Conservation (phyloP, 1,140 invertebrate genomes). For the Myzus persicae region DNA sequence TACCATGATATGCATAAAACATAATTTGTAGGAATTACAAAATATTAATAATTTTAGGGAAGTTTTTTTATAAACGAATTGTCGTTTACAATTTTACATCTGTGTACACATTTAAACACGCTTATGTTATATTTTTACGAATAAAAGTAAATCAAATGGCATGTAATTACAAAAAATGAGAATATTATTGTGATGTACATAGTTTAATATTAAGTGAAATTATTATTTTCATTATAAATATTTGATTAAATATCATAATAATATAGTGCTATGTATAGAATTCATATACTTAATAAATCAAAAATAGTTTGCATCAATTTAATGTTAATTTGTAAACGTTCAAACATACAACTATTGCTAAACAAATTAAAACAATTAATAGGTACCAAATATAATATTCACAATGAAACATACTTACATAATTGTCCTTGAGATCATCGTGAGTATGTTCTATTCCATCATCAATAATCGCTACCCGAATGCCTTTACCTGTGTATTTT, state of each 20-base stretch:
- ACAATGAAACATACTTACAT: conserved; percentile 71
- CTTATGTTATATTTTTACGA: background rate
- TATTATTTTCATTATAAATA: background rate
- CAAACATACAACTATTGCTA: background rate
- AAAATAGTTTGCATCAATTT: no score
- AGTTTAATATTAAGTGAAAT: no score
- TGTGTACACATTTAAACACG: no score
- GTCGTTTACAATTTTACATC: no score
- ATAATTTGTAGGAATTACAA: background rate
- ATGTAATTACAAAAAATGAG: background rate
- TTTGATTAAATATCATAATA: background rate
- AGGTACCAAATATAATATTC: background rate
- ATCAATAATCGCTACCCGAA: conserved; percentile 84
- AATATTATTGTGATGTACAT: background rate
- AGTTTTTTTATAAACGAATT: no score
- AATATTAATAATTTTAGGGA: no score
- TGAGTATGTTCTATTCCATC: conserved; percentile 86
- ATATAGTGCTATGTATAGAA: no score
- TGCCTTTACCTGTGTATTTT: conserved; percentile 80
- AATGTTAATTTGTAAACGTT: no score
- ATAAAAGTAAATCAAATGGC: background rate
- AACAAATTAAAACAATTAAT: background rate
- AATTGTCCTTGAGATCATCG: conserved; percentile 80
- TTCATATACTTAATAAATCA: no score
- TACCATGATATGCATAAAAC: background rate